A percentile compares a stretch with the other conserved stretches of the same genome.
These are phyloP conservation scores for Pachypsylla venusta DNA, from an alignment of 1,140 invertebrate genomes.

Conservation along the genomic window DNA sequence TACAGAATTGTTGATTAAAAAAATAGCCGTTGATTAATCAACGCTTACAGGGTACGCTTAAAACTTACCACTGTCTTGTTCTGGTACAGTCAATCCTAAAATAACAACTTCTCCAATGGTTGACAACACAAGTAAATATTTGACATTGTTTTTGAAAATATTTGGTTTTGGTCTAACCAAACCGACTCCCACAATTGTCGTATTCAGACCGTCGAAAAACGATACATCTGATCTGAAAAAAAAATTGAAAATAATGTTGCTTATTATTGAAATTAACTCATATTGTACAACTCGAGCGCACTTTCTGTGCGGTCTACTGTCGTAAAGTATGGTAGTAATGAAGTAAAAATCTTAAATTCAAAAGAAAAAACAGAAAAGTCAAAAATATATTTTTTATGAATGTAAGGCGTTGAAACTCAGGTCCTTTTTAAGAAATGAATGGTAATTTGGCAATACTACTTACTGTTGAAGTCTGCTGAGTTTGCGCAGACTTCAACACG, in stretches of 20 bases:
- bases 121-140: conserved; percentile 76
- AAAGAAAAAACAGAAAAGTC: no score
- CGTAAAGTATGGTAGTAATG: neutral
- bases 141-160: conserved; percentile 82
- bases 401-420: no score
- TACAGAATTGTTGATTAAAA: no score
- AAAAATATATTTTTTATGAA: conserved; percentile 1
- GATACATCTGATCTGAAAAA: conserved; percentile 61
- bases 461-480: no score
- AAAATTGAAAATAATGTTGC: neutral
- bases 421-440: no score
- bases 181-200: conserved; percentile 77
- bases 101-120: conserved; percentile 88
- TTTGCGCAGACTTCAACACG: no score
- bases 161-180: conserved; percentile 69
- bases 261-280: conserved; percentile 9
- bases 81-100: conserved; percentile 54
- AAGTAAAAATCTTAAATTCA: conserved; percentile 1
- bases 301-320: neutral
- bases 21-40: no score
- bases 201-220: conserved; percentile 81
- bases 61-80: conserved; percentile 34
- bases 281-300: neutral
- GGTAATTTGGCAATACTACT: conserved; percentile 34
- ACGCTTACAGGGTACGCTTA: no score